phyloP scores from a whole-genome alignment of 2,113 vertebrate genomes.

The Labeo rohita region DNA sequence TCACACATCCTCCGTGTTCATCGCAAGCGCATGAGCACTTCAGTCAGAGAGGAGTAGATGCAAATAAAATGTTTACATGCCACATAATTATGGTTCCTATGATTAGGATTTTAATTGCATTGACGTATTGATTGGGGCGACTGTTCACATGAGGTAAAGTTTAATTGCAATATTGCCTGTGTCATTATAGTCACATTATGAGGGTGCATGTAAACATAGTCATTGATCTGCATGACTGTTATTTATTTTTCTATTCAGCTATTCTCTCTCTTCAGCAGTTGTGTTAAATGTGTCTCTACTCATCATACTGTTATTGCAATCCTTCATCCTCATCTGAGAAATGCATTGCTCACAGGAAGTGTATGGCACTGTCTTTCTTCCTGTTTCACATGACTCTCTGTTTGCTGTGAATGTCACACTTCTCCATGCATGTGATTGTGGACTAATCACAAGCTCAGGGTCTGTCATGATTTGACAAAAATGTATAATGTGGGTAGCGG shows the following conservation, averaged over 20 bases:
- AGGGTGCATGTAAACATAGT: not conserved
- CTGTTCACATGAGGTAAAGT: too few relatives aligned
- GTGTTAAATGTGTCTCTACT: not conserved
- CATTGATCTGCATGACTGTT: not conserved
- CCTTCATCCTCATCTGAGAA: not conserved
- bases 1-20: too few relatives aligned
- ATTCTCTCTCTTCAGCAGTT: not conserved
- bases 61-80: too few relatives aligned
- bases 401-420: not conserved
- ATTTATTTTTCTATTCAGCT: not conserved
- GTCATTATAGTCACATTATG: too few relatives aligned
- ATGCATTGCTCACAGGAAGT: not conserved
- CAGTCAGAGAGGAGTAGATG: too few relatives aligned
- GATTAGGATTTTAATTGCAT: too few relatives aligned
- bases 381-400: not conserved
- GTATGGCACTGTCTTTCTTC: not conserved
- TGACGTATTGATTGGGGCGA: too few relatives aligned
- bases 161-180: too few relatives aligned
- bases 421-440: not conserved
- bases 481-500: not conserved
- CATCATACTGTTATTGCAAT: not conserved
- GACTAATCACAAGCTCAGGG: not conserved
- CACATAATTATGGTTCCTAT: too few relatives aligned
- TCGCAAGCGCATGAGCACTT: too few relatives aligned
- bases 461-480: not conserved